These are phyloP conservation scores for Antigone vipio DNA, from an alignment of 2,113 vertebrate species.

Conservation along the genomic window DNA sequence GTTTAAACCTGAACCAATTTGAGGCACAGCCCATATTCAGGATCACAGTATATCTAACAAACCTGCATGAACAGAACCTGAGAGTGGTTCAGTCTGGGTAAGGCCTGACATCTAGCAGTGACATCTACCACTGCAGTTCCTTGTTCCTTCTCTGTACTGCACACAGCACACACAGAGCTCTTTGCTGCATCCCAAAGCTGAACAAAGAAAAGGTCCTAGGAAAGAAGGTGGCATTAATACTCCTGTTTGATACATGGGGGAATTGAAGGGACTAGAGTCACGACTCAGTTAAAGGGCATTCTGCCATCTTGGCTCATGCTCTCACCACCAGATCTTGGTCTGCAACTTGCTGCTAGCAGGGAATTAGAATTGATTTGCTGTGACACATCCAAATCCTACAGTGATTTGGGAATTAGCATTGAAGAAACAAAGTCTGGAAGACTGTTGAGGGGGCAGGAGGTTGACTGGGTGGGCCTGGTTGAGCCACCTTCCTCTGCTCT, in stretches of 20 bases:
- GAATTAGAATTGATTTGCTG: conserved; percentile 35
- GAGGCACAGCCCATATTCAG: neutral
- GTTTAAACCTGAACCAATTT: neutral
- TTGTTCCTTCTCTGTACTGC: neutral
- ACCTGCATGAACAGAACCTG: neutral
- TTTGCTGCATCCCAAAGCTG: neutral
- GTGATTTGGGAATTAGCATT: conserved; percentile 1
- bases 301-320: conserved; percentile 20
- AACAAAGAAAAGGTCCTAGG: neutral
- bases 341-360: conserved; percentile 12
- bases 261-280: neutral
- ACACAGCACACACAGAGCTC: neutral
- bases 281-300: neutral
- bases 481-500: neutral
- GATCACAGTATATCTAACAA: neutral
- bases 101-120: neutral
- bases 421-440: neutral
- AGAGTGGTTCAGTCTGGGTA: neutral
- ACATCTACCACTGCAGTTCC: conserved; percentile 19
- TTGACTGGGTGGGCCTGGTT: neutral
- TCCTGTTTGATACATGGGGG: neutral
- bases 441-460: neutral
- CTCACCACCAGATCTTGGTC: neutral
- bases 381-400: conserved; percentile 24
- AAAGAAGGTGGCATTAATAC: neutral